A percentile compares a stretch with the other conserved stretches of the same genome.
Conservation (phyloP, 2,888 invertebrate genomes). For the Malachius bipustulatus region DNA sequence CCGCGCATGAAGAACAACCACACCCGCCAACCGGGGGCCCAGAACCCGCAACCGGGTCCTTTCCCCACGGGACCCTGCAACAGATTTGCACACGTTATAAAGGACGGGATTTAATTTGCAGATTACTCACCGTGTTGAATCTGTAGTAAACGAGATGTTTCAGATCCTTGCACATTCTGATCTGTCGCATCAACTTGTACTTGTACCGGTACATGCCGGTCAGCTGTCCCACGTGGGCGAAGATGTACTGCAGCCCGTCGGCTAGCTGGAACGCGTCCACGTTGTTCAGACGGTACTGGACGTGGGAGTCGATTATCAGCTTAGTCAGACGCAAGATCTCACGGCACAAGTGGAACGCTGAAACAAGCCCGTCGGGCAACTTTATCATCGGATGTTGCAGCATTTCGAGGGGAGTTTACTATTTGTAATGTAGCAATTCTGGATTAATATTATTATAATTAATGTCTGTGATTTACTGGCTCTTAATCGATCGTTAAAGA, state of each 20-base stretch:
- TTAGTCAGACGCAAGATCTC: conserved; percentile 98
- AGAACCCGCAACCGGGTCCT: conserved; percentile 96
- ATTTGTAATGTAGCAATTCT: too few species aligned
- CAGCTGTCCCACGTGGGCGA: conserved; percentile 97
- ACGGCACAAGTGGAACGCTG: conserved; percentile 96
- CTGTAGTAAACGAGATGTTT: conserved; percentile 99
- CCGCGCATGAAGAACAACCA: conserved; percentile 99
- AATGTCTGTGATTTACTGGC: too few species aligned
- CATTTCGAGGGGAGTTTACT: too few species aligned
- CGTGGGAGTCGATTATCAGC: conserved; percentile 96
- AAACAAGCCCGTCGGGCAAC: conserved; percentile 21
- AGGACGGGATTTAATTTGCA: background rate
- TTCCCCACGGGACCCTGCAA: conserved; percentile 90
- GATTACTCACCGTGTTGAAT: conserved; percentile 79
- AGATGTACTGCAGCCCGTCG: conserved; percentile 97
- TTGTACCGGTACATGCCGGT: conserved; percentile 99
- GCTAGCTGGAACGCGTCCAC: conserved; percentile 98
- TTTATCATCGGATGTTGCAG: too few species aligned
- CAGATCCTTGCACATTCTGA: conserved; percentile 99
- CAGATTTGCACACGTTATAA: too few species aligned
- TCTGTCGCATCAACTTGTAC: conserved; percentile 97
- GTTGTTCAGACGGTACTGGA: conserved; percentile 97
- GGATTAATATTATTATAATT: too few species aligned
- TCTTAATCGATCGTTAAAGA: too few species aligned
- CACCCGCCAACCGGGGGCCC: conserved; percentile 99